phyloP scores from a whole-genome alignment of 64 coral and sea anemone species.

The Pocillopora damicornis region DNA sequence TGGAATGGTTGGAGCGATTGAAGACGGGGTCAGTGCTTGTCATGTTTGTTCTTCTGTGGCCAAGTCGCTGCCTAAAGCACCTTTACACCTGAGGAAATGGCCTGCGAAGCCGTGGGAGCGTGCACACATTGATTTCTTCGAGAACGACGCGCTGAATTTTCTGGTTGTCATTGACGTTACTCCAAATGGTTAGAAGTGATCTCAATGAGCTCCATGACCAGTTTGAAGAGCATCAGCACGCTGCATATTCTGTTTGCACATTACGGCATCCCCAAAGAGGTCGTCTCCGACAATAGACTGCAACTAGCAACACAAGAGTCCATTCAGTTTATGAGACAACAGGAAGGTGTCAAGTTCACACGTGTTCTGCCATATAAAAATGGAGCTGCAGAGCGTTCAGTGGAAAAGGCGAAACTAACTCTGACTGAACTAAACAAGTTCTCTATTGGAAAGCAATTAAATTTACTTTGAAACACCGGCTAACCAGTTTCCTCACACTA shows the following conservation, averaged over 20 bases:
- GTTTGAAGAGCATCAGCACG: not conserved
- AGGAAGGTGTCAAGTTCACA: not conserved
- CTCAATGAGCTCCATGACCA: not conserved
- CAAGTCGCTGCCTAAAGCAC: no score
- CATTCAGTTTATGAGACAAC: no score
- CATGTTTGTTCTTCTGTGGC: not conserved
- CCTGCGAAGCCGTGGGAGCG: constrained; percentile 3
- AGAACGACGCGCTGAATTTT: not conserved
- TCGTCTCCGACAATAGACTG: no score
- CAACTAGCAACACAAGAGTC: no score
- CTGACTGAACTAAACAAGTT: no score
- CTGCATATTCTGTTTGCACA: no score
- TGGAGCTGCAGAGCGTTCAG: constrained; percentile 1
- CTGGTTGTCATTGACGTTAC: not conserved
- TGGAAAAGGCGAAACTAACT: not conserved
- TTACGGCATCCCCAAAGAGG: no score
- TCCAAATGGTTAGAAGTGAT: not conserved
- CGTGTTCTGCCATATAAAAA: not conserved
- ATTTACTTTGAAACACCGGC: no score
- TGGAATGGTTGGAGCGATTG: not conserved
- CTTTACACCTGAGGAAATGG: not conserved
- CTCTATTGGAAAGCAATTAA: no score
- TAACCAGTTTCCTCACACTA: no score
- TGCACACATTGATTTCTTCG: no score
- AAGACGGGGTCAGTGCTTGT: not conserved